phyloP scores from a whole-genome alignment of 2,113 vertebrate species.

The Kryptolebias marmoratus region DNA sequence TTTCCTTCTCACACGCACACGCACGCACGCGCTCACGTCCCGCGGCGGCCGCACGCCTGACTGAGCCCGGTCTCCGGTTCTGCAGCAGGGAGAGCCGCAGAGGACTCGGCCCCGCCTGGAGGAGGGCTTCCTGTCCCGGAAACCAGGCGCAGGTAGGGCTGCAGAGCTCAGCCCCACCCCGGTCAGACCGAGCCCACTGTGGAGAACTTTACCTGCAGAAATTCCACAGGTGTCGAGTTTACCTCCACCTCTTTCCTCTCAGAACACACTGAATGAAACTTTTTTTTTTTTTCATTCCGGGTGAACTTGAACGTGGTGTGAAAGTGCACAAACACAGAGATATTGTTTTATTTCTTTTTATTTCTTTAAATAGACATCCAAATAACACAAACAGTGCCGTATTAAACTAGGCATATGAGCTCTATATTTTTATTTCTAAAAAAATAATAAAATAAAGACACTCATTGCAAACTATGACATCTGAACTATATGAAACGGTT shows the following conservation, averaged over 20 bases:
- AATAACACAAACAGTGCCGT: too few relatives aligned
- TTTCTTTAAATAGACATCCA: not conserved
- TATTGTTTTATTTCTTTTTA: not conserved
- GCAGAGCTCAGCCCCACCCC: slow-evolving; percentile 34
- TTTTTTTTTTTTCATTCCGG: not conserved
- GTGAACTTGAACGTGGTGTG: not conserved
- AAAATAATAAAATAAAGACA: too few relatives aligned
- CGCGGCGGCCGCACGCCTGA: slow-evolving; percentile 1
- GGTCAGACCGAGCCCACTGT: slow-evolving; percentile 16
- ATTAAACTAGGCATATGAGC: too few relatives aligned
- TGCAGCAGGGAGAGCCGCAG: not conserved
- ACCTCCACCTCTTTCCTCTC: not conserved
- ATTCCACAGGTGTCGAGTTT: not conserved
- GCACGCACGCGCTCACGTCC: not conserved
- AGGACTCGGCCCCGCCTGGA: not conserved
- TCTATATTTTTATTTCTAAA: too few relatives aligned
- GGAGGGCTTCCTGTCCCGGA: slow-evolving; percentile 23
- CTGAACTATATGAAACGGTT: too few relatives aligned
- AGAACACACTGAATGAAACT: not conserved
- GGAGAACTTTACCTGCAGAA: not conserved
- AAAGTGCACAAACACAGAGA: not conserved
- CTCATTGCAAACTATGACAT: too few relatives aligned
- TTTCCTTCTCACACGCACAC: not conserved
- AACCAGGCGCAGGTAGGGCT: slow-evolving; percentile 29
- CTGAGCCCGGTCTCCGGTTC: not conserved